Base-by-base conservation (phyloP, 2,888 invertebrate species). In the Andrena minutula region DNA sequence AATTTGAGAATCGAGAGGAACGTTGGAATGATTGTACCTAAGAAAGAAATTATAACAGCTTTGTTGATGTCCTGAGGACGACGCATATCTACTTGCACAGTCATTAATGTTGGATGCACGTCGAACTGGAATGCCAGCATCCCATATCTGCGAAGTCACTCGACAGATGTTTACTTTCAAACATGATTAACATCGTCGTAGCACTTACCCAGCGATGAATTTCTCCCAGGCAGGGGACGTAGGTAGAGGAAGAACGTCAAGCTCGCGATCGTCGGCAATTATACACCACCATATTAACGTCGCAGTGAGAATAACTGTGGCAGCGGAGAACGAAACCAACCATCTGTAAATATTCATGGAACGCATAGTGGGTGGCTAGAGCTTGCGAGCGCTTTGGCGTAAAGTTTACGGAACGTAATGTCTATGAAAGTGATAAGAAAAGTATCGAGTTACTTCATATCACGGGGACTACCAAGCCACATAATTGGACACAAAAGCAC, bases 11-110 rank as follows among this genome's bases (percentile, higher is more conserved):
- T 64, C 32, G 72, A 73, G 58, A 12, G 0, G 5, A 12, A 23
- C 8, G 23, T 30, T 47, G 23, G 2, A 28, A 64, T 4, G 35
- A 6, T 41, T 56, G 6, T 79, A 97, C 97, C 94, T 47, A 95
- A 88, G 92, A 97, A 98, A 10, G 97, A 97, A 10, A 95, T 94
- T 1, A 97, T 88, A 0, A 98, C 96, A 0, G 98, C 97, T 89
- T 95, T 95, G 86, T 96, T 95, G 84, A 98, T 96, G 89, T 97
- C 96, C 1, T 95, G 94, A 84, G 97, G 97, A 83, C 97, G 95
- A 83, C 95, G 95, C 98, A 99, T 99, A 93, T 99, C 98, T 83
- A 98, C 97, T 94, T 98, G 98, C 68, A 99, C 96, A 0, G 98
- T 98, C 85, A 98, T 95, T 90, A 99, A 95, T 91, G 97, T 96